Base-by-base conservation (phyloP, 23 tunicate species). In the Halocynthia roretzi region DNA sequence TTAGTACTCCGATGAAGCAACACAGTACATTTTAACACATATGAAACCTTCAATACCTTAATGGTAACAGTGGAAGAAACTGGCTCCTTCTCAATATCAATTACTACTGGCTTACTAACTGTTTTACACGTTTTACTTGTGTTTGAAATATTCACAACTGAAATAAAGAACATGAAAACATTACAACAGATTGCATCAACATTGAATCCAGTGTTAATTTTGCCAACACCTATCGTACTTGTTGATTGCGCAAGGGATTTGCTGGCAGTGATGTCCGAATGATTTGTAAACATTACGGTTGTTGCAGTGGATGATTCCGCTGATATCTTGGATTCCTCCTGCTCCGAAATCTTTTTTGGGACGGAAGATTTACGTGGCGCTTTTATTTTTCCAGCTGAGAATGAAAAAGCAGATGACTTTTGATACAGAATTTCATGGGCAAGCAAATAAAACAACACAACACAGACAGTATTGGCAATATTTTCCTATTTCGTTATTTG, bases 321-420 rank as follows among this genome's bases (percentile, higher is more conserved):
- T 53, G 60, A 54, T 14, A n/a, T 74, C 20, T 53, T 20, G n/a
- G 50, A 22, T 74, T 74, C 78, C 21, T 74, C 70, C 0, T 65
- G 70, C 5, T 65, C 78, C 8, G 78, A 74, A 15, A 74, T 74
- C 56, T 74, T 74, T 54, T 6, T 53, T 5, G 78, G 78, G 64
- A 74, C 56, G 8, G 78, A 74, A 14, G 78, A 74, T 56, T 74
- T 74, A 0, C 78, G 31, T 8, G 78, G 14, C 21, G 17, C 31
- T 56, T 20, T 20, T 18, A 18, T 54, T 54, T 19, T 71, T 51
- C 18, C 44, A 50, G 50, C 76, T 51, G 56, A 9, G 22, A 67
- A 40, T 21, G 21, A 10, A 19, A 12, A 48, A 40, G 18, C 10
- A 8, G 31, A 65, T 65, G 70, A 11, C 22, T 11, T 65, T 15